These are phyloP conservation scores for Columba livia DNA, from an alignment of 2,113 vertebrate genomes.

Conservation along the genomic window DNA sequence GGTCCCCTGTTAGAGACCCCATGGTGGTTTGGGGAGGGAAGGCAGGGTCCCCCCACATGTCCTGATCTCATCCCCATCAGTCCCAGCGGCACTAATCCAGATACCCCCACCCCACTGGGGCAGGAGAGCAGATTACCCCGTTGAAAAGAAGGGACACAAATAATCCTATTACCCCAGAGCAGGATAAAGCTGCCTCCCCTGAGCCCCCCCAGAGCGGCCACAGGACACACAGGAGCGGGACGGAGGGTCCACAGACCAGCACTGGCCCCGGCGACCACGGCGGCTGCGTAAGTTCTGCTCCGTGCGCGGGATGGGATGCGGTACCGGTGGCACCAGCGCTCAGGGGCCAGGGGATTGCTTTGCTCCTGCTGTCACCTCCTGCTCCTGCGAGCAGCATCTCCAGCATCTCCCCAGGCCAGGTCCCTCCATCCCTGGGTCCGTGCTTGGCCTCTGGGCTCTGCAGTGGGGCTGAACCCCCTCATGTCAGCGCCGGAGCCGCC, in stretches of 20 bases:
- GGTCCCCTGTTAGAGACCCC: neutral
- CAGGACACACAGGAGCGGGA: neutral
- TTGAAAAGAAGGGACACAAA: conserved; percentile 62
- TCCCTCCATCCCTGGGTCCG: fast-evolving
- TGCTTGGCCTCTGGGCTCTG: neutral
- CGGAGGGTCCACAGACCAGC: neutral
- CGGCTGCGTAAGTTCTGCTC: neutral
- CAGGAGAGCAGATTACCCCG: conserved; percentile 48
- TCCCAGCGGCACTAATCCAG: neutral
- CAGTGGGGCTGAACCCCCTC: fast-evolving
- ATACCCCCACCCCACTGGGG: neutral
- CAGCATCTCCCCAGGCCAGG: fast-evolving
- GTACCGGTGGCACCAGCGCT: fast-evolving
- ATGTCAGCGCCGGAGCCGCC: fast-evolving
- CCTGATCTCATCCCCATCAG: fast-evolving
- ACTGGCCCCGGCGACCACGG: neutral
- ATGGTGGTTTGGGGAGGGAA: neutral
- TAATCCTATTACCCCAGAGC: conserved; percentile 80
- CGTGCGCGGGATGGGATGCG: fast-evolving
- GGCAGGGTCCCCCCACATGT: neutral
- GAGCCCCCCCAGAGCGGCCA: neutral
- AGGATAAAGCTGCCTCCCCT: conserved; percentile 76
- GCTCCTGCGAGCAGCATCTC: fast-evolving
- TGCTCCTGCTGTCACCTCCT: neutral
- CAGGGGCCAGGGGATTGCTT: fast-evolving